Percentiles rank a stretch among this genome's conserved stretches.
phyloP scores from a whole-genome alignment of 2,888 invertebrate species.

The Lasioglossum malachurum region DNA sequence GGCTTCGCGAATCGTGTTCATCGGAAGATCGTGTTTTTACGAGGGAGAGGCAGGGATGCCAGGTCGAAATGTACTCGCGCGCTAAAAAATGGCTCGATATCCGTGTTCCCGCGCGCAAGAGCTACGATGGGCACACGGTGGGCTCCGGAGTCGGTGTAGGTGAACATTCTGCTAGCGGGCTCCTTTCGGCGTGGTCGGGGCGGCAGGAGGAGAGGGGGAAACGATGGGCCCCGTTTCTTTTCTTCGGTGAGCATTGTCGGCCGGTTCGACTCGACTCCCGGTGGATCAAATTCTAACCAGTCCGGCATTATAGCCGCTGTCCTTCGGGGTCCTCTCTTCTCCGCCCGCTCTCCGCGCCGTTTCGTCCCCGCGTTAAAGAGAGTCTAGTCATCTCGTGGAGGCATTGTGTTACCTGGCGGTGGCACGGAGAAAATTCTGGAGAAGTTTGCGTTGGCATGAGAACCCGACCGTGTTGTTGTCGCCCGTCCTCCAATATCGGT shows the following conservation, averaged over 20 bases:
- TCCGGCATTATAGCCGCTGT: slow-evolving; percentile 83
- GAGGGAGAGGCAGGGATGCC: not conserved
- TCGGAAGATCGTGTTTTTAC: not conserved
- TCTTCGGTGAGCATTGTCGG: slow-evolving; percentile 78
- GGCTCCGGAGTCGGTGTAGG: slow-evolving; percentile 40
- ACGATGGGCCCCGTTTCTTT: slow-evolving; percentile 68
- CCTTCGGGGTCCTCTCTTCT: slow-evolving; percentile 79
- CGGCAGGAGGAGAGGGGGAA: not conserved
- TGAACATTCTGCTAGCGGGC: slow-evolving; percentile 47
- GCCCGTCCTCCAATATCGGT: not conserved
- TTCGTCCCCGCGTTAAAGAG: slow-evolving; percentile 69
- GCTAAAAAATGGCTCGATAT: slow-evolving; percentile 59
- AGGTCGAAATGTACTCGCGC: slow-evolving; percentile 1
- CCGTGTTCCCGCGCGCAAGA: slow-evolving; percentile 48
- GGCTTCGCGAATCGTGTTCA: slow-evolving; percentile 43
- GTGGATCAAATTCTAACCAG: slow-evolving; percentile 84
- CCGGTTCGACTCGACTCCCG: slow-evolving; percentile 81
- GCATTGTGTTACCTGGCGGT: slow-evolving; percentile 78
- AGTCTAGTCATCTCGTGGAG: slow-evolving; percentile 78
- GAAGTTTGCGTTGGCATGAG: slow-evolving; percentile 34
- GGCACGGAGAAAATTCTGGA: slow-evolving; percentile 68
- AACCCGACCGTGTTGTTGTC: not conserved
- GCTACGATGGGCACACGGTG: slow-evolving; percentile 3
- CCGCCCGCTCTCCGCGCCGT: slow-evolving; percentile 68
- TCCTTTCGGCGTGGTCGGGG: slow-evolving; percentile 41